These are phyloP conservation scores for Oscheius myriophilus DNA, from an alignment of 2,888 invertebrate species.

Conservation along the genomic window DNA sequence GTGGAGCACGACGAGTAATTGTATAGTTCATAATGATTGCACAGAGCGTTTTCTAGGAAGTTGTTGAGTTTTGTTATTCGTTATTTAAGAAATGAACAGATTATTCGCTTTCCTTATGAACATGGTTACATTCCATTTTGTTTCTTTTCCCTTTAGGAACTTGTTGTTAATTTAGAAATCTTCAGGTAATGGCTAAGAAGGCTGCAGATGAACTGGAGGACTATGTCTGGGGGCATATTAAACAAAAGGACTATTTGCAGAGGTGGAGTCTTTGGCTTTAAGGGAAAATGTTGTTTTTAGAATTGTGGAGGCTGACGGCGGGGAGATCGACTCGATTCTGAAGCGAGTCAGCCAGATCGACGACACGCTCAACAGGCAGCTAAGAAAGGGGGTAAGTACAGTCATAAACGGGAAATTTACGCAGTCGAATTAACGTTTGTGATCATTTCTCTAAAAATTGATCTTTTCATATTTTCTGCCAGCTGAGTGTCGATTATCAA, in stretches of 20 bases:
- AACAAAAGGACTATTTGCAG: constrained; percentile 56
- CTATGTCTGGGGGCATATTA: constrained; percentile 62
- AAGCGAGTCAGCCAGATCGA: constrained; percentile 59
- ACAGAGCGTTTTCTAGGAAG: constrained; percentile 12
- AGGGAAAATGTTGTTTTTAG: no score
- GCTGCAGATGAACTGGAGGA: constrained; percentile 59
- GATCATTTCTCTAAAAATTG: no score
- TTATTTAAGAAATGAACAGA: constrained; percentile 16
- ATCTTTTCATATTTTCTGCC: no score
- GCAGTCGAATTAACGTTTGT: no score
- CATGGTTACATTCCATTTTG: not conserved
- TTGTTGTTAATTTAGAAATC: not conserved
- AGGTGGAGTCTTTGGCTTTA: no score
- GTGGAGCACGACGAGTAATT: constrained; percentile 32
- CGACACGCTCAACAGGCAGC: constrained; percentile 59
- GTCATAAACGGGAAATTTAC: no score
- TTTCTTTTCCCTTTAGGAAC: constrained; percentile 2
- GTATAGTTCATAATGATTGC: not conserved
- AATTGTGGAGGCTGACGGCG: constrained; percentile 51
- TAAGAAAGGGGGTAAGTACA: constrained; percentile 63
- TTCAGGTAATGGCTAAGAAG: constrained; percentile 18
- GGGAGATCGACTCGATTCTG: constrained; percentile 55
- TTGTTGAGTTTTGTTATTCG: constrained; percentile 29
- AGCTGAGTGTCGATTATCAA: no score
- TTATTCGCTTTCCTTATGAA: not conserved